Conservation (phyloP, 2,797 vertebrate genomes). For the Bradypus variegatus region DNA sequence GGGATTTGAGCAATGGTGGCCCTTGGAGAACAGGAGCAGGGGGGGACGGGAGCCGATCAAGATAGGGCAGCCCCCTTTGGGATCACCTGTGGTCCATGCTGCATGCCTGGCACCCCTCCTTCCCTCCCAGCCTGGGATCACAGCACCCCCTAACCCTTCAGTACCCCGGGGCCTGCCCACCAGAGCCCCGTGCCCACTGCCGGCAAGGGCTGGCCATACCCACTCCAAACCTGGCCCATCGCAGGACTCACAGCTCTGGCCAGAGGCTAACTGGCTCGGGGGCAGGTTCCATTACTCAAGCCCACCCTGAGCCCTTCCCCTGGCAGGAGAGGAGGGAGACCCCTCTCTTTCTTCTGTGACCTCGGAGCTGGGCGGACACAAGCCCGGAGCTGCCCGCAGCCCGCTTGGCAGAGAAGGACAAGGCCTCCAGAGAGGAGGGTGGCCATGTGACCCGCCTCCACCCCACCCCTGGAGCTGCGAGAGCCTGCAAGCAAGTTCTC, state of each 20-base stretch:
- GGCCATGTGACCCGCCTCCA: not conserved
- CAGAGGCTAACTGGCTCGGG: not conserved
- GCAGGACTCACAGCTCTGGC: not conserved
- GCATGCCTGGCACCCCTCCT: not conserved
- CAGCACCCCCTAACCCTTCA: rapidly evolving
- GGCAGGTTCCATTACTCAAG: not conserved
- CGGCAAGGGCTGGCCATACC: not conserved
- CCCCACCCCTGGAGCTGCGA: not conserved
- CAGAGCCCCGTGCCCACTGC: not conserved
- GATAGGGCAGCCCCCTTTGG: too few relatives aligned
- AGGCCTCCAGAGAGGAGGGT: rapidly evolving
- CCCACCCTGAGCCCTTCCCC: not conserved
- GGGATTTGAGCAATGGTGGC: not conserved
- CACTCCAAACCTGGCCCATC: not conserved
- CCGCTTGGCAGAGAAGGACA: rapidly evolving
- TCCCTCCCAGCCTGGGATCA: not conserved
- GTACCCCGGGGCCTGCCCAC: not conserved
- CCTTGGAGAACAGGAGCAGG: not conserved
- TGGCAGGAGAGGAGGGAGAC: not conserved
- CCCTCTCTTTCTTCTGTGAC: not conserved
- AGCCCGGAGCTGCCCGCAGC: not conserved
- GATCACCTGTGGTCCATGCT: not conserved
- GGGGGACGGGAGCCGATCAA: not conserved
- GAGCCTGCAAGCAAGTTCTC: rapidly evolving
- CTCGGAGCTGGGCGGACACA: not conserved